A percentile compares a stretch with the other conserved stretches of the same genome.
phyloP scores from a whole-genome alignment of 1,140 invertebrate genomes.

The Drosophila hydei region DNA sequence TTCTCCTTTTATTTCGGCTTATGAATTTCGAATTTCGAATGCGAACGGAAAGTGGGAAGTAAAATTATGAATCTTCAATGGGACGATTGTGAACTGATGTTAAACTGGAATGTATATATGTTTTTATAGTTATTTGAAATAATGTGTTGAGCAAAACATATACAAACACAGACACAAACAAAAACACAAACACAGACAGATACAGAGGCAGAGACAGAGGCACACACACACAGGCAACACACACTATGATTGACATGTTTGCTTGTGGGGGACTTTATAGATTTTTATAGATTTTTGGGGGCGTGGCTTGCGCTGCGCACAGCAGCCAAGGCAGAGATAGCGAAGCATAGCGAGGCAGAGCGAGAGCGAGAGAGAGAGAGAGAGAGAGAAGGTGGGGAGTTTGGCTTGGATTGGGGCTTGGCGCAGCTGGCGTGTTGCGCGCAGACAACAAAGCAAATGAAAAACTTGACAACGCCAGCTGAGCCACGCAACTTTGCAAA shows the following conservation, averaged over 20 bases:
- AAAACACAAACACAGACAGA: neutral
- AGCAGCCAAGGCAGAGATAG: constrained; percentile 7
- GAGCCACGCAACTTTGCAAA: constrained; percentile 33
- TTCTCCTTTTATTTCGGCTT: neutral
- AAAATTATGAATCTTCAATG: neutral
- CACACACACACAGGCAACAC: constrained; percentile 9
- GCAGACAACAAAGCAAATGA: constrained; percentile 62
- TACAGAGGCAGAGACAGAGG: neutral
- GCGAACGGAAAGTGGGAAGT: neutral
- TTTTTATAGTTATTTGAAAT: too few relatives aligned
- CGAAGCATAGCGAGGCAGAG: neutral
- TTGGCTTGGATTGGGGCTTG: constrained; percentile 15
- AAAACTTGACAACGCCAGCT: constrained; percentile 57
- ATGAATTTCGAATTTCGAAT: constrained; percentile 29
- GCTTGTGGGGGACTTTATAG: neutral
- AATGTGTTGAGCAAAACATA: too few relatives aligned
- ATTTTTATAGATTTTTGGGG: neutral
- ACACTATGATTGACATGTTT: constrained; percentile 10
- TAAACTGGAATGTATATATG: neutral
- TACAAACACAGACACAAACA: neutral
- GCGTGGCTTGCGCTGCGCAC: constrained; percentile 29
- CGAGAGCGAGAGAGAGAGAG: neutral
- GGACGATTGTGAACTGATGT: neutral
- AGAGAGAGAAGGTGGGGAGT: neutral
- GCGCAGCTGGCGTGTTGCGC: constrained; percentile 56